Evolutionary conservation across 2,797 vertebrate genomes (phyloP).

Genomic region (Rhinatrema bivittatum): DNA sequence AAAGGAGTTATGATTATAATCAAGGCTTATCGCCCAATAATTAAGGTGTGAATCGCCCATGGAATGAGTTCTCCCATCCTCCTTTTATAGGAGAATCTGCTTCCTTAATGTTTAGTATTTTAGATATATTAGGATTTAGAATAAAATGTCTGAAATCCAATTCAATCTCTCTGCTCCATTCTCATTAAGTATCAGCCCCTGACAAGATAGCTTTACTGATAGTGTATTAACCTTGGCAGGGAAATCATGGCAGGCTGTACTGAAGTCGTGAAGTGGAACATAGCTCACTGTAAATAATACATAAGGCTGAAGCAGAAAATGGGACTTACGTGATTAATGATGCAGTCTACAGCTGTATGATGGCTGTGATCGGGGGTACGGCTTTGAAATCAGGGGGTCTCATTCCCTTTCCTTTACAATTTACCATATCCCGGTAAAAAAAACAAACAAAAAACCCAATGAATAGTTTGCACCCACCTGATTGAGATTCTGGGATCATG

Average conservation of each 20-base stretch:
- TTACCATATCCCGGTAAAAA: not conserved
- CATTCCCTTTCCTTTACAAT: constrained; percentile 14
- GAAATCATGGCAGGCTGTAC: constrained; percentile 42
- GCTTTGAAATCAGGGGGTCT: constrained; percentile 11
- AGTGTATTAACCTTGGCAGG: constrained; percentile 57
- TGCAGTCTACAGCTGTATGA: constrained; percentile 12
- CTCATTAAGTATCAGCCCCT: constrained; percentile 49
- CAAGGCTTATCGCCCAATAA: too few relatives aligned
- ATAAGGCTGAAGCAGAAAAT: constrained; percentile 39
- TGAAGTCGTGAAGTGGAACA: constrained; percentile 48
- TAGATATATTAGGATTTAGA: too few relatives aligned
- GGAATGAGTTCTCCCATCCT: too few relatives aligned
- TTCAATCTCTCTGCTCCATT: constrained; percentile 39
- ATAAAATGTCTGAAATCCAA: constrained; percentile 34
- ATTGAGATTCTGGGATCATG: constrained; percentile 78
- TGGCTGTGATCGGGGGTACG: constrained; percentile 17
- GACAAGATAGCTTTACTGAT: constrained; percentile 51
- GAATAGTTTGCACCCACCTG: constrained; percentile 48
- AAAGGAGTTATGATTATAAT: too few relatives aligned
- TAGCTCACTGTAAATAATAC: constrained; percentile 49
- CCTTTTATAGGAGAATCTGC: too few relatives aligned
- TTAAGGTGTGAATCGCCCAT: too few relatives aligned
- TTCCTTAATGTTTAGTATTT: too few relatives aligned
- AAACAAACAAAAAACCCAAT: too few relatives aligned
- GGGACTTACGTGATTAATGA: constrained; percentile 42